Percentiles rank a stretch among this genome's conserved stretches.
Evolutionary conservation across 2,888 invertebrate genomes (phyloP).

Genomic region (Phymatocera aterrima): DNA sequence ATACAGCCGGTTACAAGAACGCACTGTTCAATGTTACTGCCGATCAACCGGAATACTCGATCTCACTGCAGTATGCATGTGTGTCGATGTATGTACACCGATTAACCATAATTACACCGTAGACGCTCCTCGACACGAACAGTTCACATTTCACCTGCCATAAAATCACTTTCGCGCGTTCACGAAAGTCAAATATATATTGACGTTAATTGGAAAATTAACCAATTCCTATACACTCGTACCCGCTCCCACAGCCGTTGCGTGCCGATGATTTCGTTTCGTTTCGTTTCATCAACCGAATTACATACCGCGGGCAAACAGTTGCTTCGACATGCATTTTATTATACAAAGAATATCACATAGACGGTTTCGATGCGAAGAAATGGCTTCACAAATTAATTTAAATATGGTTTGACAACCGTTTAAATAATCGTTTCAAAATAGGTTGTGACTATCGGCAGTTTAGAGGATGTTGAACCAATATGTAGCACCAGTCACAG

Average conservation of each 20-base stretch:
- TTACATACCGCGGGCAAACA: constrained; percentile 34
- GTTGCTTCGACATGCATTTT: background rate
- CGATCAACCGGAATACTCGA: background rate
- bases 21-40: background rate
- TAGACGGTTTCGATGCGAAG: background rate
- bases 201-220: constrained; percentile 43
- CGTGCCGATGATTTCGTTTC: constrained; percentile 34
- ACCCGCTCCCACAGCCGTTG: background rate
- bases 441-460: too few relatives aligned
- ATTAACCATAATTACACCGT: constrained; percentile 8
- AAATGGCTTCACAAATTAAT: background rate
- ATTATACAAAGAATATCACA: background rate
- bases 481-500: too few relatives aligned
- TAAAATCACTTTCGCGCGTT: constrained; percentile 42
- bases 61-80: background rate
- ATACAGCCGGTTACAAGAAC: background rate
- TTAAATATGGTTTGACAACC: background rate
- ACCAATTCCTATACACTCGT: constrained; percentile 2
- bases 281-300: constrained; percentile 14
- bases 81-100: background rate
- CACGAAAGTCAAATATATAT: constrained; percentile 41
- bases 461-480: too few relatives aligned
- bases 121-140: background rate
- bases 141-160: constrained; percentile 36
- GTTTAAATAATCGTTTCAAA: too few relatives aligned